Base-by-base conservation (phyloP, 2,797 vertebrate species). In the Sebastes hopkinsi region DNA sequence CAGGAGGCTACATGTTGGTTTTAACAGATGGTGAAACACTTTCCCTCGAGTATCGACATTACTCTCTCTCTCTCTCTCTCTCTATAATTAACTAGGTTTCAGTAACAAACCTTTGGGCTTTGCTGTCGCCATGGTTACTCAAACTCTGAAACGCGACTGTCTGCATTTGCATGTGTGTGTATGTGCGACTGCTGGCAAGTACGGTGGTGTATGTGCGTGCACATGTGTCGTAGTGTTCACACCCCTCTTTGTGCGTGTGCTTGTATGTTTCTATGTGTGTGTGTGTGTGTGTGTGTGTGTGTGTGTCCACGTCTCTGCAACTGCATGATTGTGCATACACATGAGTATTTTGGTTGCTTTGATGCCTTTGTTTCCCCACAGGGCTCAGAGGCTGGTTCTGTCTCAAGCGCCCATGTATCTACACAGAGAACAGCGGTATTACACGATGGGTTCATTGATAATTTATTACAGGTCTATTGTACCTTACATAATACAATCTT, bases 81-180 rank as follows among this genome's bases (percentile, higher is more conserved):
- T 83, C 76, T 83, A 69, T 95, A 95, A 96, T 96, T 96, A 96
- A 95, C 93, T 93, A 94, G 93, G 92, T 95, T 96, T 96, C 92
- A 92, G 92, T 96, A 95, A 95, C 94, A 94, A 96, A 95, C 94
- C 94, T 96, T 95, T 95, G 93, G 94, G 95, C 94, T 94, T 95
- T 94, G 89, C 73, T 59, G 89, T 96, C 88, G 74, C 95, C 93
- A 96, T 96, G 95, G 95, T 94, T 93, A 96, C 96, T 79, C 81
- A 91, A 90, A 92, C 92, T 93, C 92, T 80, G 80, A 89, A 89
- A 88, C 72, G 80, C 76, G 54, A 83, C 88, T 83, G 86, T 88
- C 80, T 91, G 79, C 66, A 75, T 87, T 86, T 90, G 78, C 84
- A 14, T 86, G 62, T 88, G 67, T 46, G 38, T 80, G 54, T 75